Percentiles rank a stretch among this genome's conserved stretches.
These are phyloP conservation scores for Pseudomyrmex flavicornis DNA, from an alignment of 1,140 invertebrate genomes.

Conservation along the genomic window DNA sequence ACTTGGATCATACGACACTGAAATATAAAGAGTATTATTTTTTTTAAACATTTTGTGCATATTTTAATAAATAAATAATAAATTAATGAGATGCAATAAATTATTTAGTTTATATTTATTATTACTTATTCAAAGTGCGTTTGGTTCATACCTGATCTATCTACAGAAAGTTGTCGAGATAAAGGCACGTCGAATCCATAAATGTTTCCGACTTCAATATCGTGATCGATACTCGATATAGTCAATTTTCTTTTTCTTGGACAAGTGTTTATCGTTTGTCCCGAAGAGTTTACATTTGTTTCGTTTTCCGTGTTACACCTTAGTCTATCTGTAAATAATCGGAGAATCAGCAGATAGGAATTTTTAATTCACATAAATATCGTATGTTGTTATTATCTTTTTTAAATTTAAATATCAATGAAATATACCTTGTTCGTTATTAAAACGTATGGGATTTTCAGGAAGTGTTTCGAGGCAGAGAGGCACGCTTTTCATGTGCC, in stretches of 20 bases:
- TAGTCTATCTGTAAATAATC: slow-evolving; percentile 20
- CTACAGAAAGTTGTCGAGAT: slow-evolving; percentile 47
- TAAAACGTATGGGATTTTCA: neutral
- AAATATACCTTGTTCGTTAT: slow-evolving; percentile 17
- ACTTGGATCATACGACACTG: slow-evolving; percentile 4
- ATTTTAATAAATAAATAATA: neutral
- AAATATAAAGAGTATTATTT: slow-evolving; percentile 11
- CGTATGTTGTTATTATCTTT: no score
- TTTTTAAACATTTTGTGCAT: neutral
- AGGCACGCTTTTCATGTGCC: slow-evolving; percentile 82
- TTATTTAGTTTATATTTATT: neutral
- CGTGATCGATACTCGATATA: slow-evolving; percentile 74
- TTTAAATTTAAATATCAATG: slow-evolving; percentile 1
- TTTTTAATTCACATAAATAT: no score
- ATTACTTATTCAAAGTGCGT: no score
- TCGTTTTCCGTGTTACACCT: neutral
- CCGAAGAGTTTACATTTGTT: neutral
- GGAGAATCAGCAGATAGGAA: neutral
- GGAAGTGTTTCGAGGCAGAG: slow-evolving; percentile 6
- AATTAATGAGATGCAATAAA: neutral
- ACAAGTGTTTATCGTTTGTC: neutral
- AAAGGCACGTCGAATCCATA: slow-evolving; percentile 75
- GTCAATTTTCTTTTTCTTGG: slow-evolving; percentile 62
- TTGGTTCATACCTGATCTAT: neutral
- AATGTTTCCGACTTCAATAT: slow-evolving; percentile 78